These are phyloP conservation scores for Pseudopipra pipra DNA, from an alignment of 2,113 vertebrate species.

Conservation along the genomic window DNA sequence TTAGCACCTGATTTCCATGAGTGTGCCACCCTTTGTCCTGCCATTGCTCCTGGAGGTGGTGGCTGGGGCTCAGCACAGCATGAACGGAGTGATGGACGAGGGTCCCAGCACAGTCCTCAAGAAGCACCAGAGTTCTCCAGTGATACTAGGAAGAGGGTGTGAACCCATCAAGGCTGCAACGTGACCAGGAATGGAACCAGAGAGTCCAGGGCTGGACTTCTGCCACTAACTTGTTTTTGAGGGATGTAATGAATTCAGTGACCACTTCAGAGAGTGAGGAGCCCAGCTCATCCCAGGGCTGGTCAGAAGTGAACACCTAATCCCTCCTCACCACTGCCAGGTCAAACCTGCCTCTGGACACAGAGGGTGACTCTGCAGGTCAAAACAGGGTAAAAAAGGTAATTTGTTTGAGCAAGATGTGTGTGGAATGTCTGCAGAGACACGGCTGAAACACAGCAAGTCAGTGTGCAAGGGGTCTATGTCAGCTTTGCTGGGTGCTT, in stretches of 20 bases:
- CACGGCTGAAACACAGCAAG: fast-evolving
- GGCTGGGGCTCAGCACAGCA: fast-evolving
- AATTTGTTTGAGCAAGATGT: neutral
- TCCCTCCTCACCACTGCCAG: neutral
- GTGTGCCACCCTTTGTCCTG: neutral
- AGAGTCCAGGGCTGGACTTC: neutral
- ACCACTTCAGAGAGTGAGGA: neutral
- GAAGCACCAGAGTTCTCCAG: neutral
- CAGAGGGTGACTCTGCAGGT: neutral
- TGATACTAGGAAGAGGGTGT: neutral
- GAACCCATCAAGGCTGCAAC: neutral
- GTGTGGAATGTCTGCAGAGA: neutral
- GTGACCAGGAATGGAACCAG: neutral
- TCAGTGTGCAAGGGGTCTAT: fast-evolving
- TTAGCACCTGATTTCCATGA: neutral
- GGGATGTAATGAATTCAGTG: neutral
- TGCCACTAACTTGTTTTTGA: neutral
- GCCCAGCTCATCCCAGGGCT: neutral
- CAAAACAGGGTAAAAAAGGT: neutral
- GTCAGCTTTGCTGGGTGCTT: neutral
- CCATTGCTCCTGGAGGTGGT: neutral
- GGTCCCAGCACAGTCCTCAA: neutral
- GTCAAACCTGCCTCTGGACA: neutral
- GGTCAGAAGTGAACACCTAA: neutral
- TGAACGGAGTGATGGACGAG: neutral